Percentiles rank a stretch among this genome's conserved stretches.
Evolutionary conservation across 2,113 vertebrate genomes (phyloP).

Genomic region (Orientallactaga bullata): DNA sequence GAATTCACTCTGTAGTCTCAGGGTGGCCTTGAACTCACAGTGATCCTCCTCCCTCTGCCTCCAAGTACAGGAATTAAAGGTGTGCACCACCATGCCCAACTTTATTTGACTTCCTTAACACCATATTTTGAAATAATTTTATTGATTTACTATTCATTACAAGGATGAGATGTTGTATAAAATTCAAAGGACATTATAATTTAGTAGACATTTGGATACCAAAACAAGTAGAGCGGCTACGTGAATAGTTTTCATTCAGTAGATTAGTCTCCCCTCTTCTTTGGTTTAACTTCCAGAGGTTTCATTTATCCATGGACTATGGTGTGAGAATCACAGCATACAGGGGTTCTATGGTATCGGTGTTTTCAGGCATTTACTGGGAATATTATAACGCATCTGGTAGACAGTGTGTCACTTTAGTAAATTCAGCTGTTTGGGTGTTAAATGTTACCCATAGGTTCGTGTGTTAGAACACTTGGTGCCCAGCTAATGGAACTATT

Average conservation of each 20-base stretch:
- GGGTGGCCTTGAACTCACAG: no score
- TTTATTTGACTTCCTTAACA: neutral
- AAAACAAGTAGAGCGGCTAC: neutral
- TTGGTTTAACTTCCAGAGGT: neutral
- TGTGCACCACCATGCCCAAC: no score
- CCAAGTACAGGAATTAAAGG: no score
- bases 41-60: no score
- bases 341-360: neutral
- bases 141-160: neutral
- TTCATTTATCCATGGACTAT: neutral
- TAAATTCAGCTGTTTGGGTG: neutral
- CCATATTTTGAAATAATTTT: conserved; percentile 11
- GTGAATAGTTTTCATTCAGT: neutral
- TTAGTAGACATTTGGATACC: conserved; percentile 40
- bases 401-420: neutral
- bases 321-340: neutral
- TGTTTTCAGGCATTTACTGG: neutral
- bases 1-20: no score
- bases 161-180: conserved; percentile 1
- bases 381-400: neutral
- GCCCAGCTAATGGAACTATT: no score
- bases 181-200: conserved; percentile 18
- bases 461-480: no score
- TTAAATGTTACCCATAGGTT: no score
- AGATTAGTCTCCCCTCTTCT: fast-evolving